These are phyloP conservation scores for Dynastes grantii DNA, from an alignment of 2,888 invertebrate genomes.

Conservation along the genomic window DNA sequence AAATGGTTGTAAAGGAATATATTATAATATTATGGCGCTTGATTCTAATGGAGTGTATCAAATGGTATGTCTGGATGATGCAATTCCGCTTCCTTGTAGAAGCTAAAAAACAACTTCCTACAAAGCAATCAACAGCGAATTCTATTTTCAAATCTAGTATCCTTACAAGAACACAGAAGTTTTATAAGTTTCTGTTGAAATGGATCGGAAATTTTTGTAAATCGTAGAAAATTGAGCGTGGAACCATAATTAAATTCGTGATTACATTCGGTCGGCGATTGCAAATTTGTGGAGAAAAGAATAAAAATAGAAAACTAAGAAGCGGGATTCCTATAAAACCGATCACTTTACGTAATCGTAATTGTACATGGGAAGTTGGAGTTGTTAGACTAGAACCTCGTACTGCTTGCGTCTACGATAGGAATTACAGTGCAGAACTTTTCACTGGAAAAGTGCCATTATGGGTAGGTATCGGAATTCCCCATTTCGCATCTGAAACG, in stretches of 20 bases:
- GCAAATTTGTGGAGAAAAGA: conserved; percentile 19
- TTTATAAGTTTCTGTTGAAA: no score
- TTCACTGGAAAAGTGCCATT: conserved; percentile 43
- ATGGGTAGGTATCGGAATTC: conserved; percentile 33
- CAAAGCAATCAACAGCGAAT: no score
- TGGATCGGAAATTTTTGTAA: no score
- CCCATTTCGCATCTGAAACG: conserved; percentile 36
- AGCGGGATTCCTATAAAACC: conserved; percentile 17
- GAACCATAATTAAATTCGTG: conserved; percentile 11
- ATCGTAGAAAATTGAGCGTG: conserved; percentile 2
- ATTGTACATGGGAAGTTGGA: conserved; percentile 19
- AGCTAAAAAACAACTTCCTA: no score
- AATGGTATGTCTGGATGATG: no score
- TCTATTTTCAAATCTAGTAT: no score
- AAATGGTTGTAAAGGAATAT: no score
- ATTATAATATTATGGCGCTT: no score
- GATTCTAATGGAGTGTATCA: no score
- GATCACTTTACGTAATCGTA: conserved; percentile 28
- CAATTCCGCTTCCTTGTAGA: no score
- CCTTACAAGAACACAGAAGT: no score
- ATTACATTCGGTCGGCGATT: conserved; percentile 5
- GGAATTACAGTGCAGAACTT: conserved; percentile 41
- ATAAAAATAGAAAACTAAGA: conserved; percentile 19
- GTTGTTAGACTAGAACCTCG: neutral
- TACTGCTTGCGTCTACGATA: conserved; percentile 3